Conservation (phyloP, 2,888 invertebrate genomes). For the Timandra comae region DNA sequence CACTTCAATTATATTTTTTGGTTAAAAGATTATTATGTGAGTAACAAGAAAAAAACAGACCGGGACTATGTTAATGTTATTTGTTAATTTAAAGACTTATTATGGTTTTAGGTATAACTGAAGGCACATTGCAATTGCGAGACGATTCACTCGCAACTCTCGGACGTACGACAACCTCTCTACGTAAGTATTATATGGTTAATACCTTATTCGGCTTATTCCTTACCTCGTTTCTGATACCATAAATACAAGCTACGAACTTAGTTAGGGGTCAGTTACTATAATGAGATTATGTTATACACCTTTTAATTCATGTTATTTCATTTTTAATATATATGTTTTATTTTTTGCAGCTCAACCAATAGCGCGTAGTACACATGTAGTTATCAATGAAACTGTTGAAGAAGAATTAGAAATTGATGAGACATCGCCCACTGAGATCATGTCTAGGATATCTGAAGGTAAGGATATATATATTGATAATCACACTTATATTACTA, state of each 20-base stretch:
- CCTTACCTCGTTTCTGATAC: neutral
- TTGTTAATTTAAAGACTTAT: too few relatives aligned
- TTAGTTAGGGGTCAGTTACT: too few relatives aligned
- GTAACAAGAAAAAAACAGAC: too few relatives aligned
- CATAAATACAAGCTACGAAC: too few relatives aligned
- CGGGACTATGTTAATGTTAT: too few relatives aligned
- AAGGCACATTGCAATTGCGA: conserved; percentile 42
- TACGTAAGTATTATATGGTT: conserved; percentile 46
- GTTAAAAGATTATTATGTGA: too few relatives aligned
- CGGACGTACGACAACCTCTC: conserved; percentile 49
- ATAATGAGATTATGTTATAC: neutral
- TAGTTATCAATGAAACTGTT: conserved; percentile 61
- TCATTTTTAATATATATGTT: too few relatives aligned
- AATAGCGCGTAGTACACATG: conserved; percentile 62
- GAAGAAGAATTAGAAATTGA: conserved; percentile 62
- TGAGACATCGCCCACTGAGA: conserved; percentile 52
- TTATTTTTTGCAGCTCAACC: conserved; percentile 47
- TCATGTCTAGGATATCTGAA: conserved; percentile 40
- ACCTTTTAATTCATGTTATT: neutral
- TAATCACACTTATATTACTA: too few relatives aligned
- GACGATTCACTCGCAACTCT: conserved; percentile 50
- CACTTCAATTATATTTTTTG: too few relatives aligned
- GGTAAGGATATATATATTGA: conserved; percentile 26
- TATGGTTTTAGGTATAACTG: conserved; percentile 44
- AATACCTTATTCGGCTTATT: too few relatives aligned